These are phyloP conservation scores for Pipistrellus pipistrellus DNA, from an alignment of 2,797 vertebrate genomes.

Conservation along the genomic window DNA sequence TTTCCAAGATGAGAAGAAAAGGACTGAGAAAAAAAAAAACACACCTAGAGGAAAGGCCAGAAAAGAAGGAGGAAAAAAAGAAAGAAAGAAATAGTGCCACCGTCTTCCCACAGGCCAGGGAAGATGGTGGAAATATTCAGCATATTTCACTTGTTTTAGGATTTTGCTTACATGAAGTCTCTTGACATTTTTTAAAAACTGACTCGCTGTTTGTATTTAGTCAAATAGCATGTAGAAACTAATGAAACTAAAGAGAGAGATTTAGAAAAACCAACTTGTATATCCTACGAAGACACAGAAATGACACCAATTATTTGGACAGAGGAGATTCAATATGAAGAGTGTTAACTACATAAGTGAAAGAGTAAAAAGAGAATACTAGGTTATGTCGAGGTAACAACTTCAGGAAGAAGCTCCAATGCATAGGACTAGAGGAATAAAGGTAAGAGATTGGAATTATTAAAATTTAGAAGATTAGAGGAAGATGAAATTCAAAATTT, in stretches of 20 bases:
- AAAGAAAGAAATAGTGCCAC: neutral
- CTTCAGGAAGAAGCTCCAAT: neutral
- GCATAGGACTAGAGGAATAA: neutral
- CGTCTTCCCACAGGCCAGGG: neutral
- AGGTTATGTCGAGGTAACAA: too few species aligned
- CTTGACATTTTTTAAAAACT: neutral
- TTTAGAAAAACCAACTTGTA: slow-evolving; percentile 8
- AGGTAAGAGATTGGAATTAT: neutral
- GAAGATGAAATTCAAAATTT: neutral
- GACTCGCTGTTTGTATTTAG: neutral
- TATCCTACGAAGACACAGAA: neutral
- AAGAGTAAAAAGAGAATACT: neutral
- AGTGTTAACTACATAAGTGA: neutral
- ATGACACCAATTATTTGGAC: neutral
- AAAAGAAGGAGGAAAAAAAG: neutral
- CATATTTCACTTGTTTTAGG: neutral
- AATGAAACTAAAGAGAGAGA: slow-evolving; percentile 6
- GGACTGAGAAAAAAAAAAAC: neutral
- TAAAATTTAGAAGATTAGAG: neutral
- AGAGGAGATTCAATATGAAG: neutral
- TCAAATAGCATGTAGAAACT: neutral
- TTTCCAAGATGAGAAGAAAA: neutral
- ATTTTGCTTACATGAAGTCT: neutral
- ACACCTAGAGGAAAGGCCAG: neutral
- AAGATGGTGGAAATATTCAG: neutral